These are phyloP conservation scores for Luehdorfia chinensis DNA, from an alignment of 1,140 invertebrate species.

Conservation along the genomic window DNA sequence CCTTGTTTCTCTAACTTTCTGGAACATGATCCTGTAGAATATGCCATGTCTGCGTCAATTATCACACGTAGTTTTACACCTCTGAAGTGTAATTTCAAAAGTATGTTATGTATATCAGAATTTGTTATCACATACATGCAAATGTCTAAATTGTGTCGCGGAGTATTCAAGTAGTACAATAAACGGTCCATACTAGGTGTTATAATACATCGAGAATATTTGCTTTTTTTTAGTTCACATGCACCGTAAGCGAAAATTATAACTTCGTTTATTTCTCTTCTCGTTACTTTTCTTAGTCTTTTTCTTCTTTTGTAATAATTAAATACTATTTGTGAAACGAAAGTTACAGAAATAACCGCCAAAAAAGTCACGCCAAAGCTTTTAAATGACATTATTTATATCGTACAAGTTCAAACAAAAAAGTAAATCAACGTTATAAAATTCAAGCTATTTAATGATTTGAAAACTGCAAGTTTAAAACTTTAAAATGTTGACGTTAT, in stretches of 20 bases:
- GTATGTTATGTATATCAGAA: conserved; percentile 41
- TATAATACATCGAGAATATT: conserved; percentile 48
- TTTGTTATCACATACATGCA: conserved; percentile 67
- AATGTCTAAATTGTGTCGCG: conserved; percentile 48
- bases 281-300: conserved; percentile 27
- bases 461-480: too few species aligned
- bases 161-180: conserved; percentile 43
- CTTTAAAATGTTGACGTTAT: too few species aligned
- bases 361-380: conserved; percentile 23
- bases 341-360: conserved; percentile 35
- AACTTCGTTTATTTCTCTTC: conserved; percentile 54
- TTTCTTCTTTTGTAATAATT: conserved; percentile 36
- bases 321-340: conserved; percentile 40
- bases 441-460: too few species aligned
- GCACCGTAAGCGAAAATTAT: conserved; percentile 48
- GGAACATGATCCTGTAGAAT: conserved; percentile 39
- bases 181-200: conserved; percentile 50
- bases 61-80: conserved; percentile 59
- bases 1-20: conserved; percentile 47
- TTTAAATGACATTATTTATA: not conserved
- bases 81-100: conserved; percentile 46
- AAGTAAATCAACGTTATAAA: too few species aligned
- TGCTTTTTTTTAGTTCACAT: conserved; percentile 43
- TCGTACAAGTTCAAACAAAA: too few species aligned
- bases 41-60: conserved; percentile 69